These are phyloP conservation scores for Tragulus kanchil DNA, from an alignment of 2,113 vertebrate genomes.

Conservation along the genomic window DNA sequence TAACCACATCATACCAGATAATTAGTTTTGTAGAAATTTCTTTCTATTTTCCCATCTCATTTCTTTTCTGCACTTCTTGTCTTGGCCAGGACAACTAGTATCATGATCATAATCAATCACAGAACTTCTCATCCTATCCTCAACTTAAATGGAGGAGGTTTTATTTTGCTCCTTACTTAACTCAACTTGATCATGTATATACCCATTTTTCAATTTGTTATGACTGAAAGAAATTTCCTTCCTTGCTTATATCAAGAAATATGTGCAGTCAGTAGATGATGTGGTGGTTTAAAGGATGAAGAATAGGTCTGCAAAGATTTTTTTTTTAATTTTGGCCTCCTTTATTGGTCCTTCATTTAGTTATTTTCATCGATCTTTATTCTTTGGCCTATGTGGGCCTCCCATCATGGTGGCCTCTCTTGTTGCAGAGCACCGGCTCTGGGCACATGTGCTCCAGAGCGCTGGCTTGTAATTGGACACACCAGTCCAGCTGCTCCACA, in stretches of 20 bases:
- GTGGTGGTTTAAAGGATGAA: not conserved
- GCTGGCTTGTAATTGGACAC: no score
- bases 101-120: not conserved
- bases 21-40: not conserved
- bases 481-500: no score
- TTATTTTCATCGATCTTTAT: no score
- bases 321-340: not conserved
- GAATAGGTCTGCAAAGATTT: not conserved
- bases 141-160: not conserved
- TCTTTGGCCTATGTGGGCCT: no score
- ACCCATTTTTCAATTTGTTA: not conserved
- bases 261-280: not conserved
- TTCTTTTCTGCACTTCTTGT: not conserved
- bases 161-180: constrained; percentile 6
- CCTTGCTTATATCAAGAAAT: not conserved
- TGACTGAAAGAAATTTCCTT: not conserved
- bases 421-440: no score
- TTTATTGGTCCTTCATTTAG: no score
- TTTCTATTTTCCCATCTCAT: not conserved
- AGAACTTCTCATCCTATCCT: constrained; percentile 14
- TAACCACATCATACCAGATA: not conserved
- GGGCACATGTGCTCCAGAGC: no score
- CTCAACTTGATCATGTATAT: not conserved
- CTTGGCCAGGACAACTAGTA: not conserved
- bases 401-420: no score